Conservation (phyloP, 1,140 invertebrate species). For the Drosophila eugracilis region DNA sequence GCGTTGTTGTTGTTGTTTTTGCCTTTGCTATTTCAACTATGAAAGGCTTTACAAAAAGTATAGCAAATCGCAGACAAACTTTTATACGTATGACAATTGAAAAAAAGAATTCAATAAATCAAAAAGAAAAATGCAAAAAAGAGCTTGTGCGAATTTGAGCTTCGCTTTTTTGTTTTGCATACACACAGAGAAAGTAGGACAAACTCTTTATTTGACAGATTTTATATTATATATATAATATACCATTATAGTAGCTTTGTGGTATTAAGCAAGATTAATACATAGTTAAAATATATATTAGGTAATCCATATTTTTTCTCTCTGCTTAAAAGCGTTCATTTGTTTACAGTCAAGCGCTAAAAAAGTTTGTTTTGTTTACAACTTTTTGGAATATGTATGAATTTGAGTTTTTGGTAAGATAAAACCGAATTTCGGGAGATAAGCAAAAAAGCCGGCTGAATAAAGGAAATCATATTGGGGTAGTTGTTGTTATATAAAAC, state of each 20-base stretch:
- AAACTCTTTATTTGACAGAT: background rate
- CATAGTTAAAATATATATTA: background rate
- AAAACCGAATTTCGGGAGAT: constrained; percentile 61
- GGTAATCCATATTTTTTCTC: constrained; percentile 25
- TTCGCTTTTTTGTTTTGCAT: constrained; percentile 28
- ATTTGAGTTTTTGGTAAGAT: constrained; percentile 43
- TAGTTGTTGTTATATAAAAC: constrained; percentile 76
- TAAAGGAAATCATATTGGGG: constrained; percentile 73
- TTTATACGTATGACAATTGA: constrained; percentile 57
- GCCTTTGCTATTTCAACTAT: constrained; percentile 65
- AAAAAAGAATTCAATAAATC: constrained; percentile 51
- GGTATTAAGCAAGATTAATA: background rate
- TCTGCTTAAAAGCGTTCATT: constrained; percentile 44
- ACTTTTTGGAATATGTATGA: constrained; percentile 51
- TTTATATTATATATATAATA: no score
- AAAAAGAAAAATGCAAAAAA: constrained; percentile 55
- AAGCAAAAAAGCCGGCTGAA: constrained; percentile 58
- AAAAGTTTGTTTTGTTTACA: constrained; percentile 50
- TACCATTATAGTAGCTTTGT: no score
- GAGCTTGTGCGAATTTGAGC: constrained; percentile 28
- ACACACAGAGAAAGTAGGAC: background rate
- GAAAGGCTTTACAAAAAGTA: constrained; percentile 62
- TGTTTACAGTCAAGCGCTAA: constrained; percentile 50
- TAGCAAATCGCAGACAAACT: constrained; percentile 46
- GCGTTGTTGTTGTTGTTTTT: constrained; percentile 48